A percentile compares a stretch with the other conserved stretches of the same genome.
Evolutionary conservation across 2,888 invertebrate genomes (phyloP).

Genomic region (Drosophila macrospina): DNA sequence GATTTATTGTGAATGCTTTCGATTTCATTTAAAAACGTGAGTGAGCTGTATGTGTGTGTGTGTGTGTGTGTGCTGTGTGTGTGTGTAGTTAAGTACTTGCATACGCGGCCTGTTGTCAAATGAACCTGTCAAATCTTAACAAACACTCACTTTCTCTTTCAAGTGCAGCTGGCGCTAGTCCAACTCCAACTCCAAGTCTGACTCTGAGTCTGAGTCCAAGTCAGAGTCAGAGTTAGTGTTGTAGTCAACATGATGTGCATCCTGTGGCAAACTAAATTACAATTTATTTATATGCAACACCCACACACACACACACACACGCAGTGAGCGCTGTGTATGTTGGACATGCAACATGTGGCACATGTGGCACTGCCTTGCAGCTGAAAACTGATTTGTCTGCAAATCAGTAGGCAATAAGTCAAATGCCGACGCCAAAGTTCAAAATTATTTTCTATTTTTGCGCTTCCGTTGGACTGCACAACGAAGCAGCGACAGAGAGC

Average conservation of each 20-base stretch:
- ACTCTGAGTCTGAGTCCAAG: not conserved
- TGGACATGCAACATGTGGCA: conserved; percentile 42
- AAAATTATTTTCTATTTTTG: conserved; percentile 74
- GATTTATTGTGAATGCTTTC: conserved; percentile 63
- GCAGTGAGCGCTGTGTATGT: too few species aligned
- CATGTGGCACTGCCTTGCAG: conserved; percentile 52
- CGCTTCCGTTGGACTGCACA: conserved; percentile 66
- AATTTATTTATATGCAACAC: conserved; percentile 81
- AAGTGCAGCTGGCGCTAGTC: conserved; percentile 70
- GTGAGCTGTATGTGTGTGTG: not conserved
- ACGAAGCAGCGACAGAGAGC: not conserved
- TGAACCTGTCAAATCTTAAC: conserved; percentile 83
- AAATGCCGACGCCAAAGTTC: conserved; percentile 80
- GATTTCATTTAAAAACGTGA: conserved; percentile 51
- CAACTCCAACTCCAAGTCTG: conserved; percentile 15
- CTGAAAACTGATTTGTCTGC: conserved; percentile 73
- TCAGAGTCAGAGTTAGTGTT: conserved; percentile 4
- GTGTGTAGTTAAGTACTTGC: conserved; percentile 52
- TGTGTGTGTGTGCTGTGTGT: conserved; percentile 8
- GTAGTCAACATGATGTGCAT: conserved; percentile 60
- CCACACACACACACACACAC: conserved; percentile 57
- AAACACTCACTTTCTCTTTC: conserved; percentile 83
- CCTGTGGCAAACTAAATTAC: conserved; percentile 78
- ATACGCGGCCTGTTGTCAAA: conserved; percentile 66
- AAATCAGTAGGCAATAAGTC: conserved; percentile 82